Conservation (phyloP, 2,888 invertebrate species). For the Blera fallax region DNA sequence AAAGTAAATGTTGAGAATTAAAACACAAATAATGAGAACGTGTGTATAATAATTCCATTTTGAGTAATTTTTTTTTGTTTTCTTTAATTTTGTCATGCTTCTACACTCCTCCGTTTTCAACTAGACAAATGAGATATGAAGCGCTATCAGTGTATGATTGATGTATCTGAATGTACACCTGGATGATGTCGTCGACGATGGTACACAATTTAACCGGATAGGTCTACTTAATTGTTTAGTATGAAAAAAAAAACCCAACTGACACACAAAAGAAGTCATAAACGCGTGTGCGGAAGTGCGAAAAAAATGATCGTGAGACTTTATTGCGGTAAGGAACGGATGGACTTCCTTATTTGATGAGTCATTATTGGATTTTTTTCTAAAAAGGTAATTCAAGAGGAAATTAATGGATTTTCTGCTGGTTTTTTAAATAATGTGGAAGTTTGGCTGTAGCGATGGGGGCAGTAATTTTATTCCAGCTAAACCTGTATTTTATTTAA, state of each 20-base stretch:
- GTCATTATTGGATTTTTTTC: background rate
- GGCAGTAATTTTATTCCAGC: too few species aligned
- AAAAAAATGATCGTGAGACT: background rate
- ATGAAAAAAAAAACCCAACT: background rate
- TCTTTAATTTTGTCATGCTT: conserved; percentile 38
- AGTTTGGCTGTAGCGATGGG: too few species aligned
- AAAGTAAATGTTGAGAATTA: conserved; percentile 58
- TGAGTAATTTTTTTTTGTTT: conserved; percentile 19
- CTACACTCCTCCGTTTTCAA: conserved; percentile 5
- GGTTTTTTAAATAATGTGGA: too few species aligned
- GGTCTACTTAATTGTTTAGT: conserved; percentile 32
- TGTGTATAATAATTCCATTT: conserved; percentile 53
- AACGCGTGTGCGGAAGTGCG: conserved; percentile 22
- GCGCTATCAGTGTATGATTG: conserved; percentile 35
- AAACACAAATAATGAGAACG: conserved; percentile 55
- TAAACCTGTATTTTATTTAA: too few species aligned
- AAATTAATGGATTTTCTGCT: too few species aligned
- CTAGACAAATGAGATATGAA: conserved; percentile 39
- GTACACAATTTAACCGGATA: conserved; percentile 20
- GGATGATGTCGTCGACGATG: conserved; percentile 30
- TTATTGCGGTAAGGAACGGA: background rate
- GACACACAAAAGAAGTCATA: conserved; percentile 4
- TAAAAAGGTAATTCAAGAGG: background rate
- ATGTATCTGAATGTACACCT: conserved; percentile 52
- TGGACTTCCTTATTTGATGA: conserved; percentile 1